phyloP scores from a whole-genome alignment of 2,113 vertebrate species.

The Lepus timidus region DNA sequence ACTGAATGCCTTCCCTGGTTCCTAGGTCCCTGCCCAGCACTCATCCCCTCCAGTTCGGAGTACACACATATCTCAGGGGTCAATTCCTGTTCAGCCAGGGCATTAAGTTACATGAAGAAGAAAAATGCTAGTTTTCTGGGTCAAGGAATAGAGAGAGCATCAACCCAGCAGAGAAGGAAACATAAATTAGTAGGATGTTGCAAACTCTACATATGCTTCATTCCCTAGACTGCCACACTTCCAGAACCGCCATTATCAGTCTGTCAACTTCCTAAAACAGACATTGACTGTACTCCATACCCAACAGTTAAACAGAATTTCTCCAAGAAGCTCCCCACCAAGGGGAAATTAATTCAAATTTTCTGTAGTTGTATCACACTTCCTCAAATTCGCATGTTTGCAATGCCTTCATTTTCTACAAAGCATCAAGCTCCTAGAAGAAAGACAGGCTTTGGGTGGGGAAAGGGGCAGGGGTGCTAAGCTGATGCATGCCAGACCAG shows the following conservation, averaged over 20 bases:
- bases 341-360: conserved; percentile 71
- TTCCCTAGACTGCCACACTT: conserved; percentile 64
- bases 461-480: background rate
- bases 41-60: background rate
- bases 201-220: conserved; percentile 6
- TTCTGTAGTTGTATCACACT: conserved; percentile 78
- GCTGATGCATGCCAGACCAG: conserved; percentile 85
- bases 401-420: conserved; percentile 82
- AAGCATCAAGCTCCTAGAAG: conserved; percentile 75
- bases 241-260: conserved; percentile 65
- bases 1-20: background rate
- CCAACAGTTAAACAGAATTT: conserved; percentile 70
- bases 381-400: conserved; percentile 83
- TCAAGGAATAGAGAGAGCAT: background rate
- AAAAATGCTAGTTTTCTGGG: rapidly evolving
- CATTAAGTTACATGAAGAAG: background rate
- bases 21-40: background rate
- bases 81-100: background rate
- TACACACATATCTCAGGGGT: background rate
- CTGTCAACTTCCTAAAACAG: conserved; percentile 77
- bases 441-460: conserved; percentile 50
- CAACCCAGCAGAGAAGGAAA: background rate
- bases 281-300: conserved; percentile 68
- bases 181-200: conserved; percentile 23
- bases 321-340: conserved; percentile 66